Evolutionary conservation across 2,888 invertebrate species (phyloP).

Genomic region (Pherbina coryleti): DNA sequence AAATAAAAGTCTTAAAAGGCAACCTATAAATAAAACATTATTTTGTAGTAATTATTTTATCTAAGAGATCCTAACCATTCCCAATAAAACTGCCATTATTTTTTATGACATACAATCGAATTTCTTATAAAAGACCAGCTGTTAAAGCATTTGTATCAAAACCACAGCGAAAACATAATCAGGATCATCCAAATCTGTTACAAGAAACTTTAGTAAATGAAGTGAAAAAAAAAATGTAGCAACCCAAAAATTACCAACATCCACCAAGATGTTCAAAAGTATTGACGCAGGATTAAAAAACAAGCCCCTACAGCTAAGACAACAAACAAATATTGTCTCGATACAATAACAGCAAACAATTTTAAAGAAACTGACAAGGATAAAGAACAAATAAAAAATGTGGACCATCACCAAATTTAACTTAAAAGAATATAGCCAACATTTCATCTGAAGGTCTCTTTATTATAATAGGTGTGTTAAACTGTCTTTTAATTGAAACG

Average conservation of each 20-base stretch:
- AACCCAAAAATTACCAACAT: neutral
- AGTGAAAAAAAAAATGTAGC: neutral
- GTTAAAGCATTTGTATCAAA: slow-evolving; percentile 6
- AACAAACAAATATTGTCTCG: neutral
- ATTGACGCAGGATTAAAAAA: slow-evolving; percentile 5
- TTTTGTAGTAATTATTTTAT: too few relatives aligned
- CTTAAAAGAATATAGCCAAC: neutral
- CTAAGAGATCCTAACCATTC: too few relatives aligned
- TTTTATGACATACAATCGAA: neutral
- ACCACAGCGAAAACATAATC: slow-evolving; percentile 15
- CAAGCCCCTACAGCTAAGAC: neutral
- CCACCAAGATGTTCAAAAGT: neutral
- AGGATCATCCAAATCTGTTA: slow-evolving; percentile 25
- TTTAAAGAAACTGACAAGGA: neutral
- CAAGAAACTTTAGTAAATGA: slow-evolving; percentile 12
- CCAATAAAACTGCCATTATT: too few relatives aligned
- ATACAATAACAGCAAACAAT: neutral
- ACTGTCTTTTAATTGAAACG: neutral
- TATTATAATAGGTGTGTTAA: slow-evolving; percentile 9
- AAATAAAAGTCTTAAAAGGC: too few relatives aligned
- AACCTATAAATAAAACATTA: too few relatives aligned
- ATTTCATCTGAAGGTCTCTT: neutral
- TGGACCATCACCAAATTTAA: neutral
- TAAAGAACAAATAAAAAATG: neutral
- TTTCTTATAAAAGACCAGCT: neutral